phyloP scores from a whole-genome alignment of 2,797 vertebrate species.

The Otolemur crassicaudatus region DNA sequence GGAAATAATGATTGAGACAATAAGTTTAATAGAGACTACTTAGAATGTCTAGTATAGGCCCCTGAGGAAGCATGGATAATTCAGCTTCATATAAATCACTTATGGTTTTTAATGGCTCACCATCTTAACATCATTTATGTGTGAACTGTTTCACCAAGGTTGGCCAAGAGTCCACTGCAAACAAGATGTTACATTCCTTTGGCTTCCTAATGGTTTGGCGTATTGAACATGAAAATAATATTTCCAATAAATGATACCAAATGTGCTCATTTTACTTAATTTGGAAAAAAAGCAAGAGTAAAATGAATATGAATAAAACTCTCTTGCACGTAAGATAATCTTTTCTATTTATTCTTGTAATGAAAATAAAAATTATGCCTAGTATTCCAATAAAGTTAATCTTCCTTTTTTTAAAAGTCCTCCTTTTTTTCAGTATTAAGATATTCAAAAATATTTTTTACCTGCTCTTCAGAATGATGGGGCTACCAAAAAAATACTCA shows the following conservation, averaged over 20 bases:
- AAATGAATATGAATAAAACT: not conserved
- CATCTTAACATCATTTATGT: constrained; percentile 36
- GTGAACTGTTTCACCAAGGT: constrained; percentile 39
- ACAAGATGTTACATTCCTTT: constrained; percentile 17
- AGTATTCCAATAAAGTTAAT: not conserved
- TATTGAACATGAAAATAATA: constrained; percentile 21
- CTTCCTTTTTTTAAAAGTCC: not conserved
- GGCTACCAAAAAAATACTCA: not conserved
- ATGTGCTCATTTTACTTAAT: constrained; percentile 22
- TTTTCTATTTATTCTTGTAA: constrained; percentile 7
- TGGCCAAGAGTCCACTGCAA: not conserved
- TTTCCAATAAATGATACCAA: constrained; percentile 1
- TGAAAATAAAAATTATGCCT: not conserved
- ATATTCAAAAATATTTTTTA: constrained; percentile 24
- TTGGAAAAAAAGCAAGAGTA: not conserved
- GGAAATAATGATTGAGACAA: constrained; percentile 61
- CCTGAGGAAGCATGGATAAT: constrained; percentile 44
- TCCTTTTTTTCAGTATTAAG: not conserved
- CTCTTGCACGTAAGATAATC: not conserved
- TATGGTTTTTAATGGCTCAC: not conserved
- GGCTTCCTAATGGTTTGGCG: not conserved
- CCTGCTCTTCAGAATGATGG: not conserved
- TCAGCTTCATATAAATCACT: constrained; percentile 61
- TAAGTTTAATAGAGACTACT: constrained; percentile 47
- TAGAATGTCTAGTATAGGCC: not conserved